phyloP scores from a whole-genome alignment of 2,113 vertebrate species.

The Mionectes macconnelli region DNA sequence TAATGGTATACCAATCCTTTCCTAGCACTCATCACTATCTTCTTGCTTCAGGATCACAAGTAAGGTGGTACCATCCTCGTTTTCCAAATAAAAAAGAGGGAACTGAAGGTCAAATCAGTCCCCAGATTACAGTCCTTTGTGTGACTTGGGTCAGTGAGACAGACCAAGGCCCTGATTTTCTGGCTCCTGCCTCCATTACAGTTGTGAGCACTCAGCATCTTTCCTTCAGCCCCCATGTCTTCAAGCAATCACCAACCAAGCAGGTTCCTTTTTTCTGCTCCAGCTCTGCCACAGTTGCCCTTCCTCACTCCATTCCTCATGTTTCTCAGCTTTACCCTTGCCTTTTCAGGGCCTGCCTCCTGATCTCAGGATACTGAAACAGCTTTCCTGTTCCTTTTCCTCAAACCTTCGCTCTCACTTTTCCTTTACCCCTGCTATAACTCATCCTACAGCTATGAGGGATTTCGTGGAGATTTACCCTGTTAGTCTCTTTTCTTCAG shows the following conservation, averaged over 20 bases:
- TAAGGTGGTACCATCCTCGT: rapidly evolving
- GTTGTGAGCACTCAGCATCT: not conserved
- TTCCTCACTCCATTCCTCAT: not conserved
- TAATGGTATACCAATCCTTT: not conserved
- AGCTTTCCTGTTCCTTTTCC: not conserved
- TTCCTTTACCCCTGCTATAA: not conserved
- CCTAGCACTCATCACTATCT: not conserved
- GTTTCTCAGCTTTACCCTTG: not conserved
- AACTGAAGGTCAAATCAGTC: not conserved
- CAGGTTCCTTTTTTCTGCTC: not conserved
- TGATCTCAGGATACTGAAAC: not conserved
- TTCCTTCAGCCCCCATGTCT: not conserved
- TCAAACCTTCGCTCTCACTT: not conserved
- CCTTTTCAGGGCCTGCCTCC: not conserved
- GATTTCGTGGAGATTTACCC: not conserved
- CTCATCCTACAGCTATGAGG: not conserved
- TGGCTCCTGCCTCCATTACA: not conserved
- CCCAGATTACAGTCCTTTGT: not conserved
- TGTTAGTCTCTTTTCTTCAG: not conserved
- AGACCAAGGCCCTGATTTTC: not conserved
- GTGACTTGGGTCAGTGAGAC: not conserved
- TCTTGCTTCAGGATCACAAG: not conserved
- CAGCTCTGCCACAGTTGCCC: not conserved
- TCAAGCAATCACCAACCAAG: not conserved
- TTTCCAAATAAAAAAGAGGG: not conserved